Evolutionary conservation across 2,797 vertebrate species (phyloP), one percentile per base, ranked within the genome.

Genomic region (Taenioides sp.): DNA sequence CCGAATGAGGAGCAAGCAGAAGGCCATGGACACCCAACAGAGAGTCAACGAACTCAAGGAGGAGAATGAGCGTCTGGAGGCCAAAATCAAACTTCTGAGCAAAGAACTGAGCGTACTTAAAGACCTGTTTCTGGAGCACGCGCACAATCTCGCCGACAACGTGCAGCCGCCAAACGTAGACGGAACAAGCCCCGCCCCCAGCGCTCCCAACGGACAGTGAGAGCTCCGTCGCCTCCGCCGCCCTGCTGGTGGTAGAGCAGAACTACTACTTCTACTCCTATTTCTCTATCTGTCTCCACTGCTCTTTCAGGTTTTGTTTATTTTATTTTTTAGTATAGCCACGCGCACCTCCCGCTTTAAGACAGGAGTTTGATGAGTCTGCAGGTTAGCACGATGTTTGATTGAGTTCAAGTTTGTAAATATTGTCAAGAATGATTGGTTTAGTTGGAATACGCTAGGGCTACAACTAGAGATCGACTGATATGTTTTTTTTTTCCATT

Each of bases 41-140:
- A 93, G 96, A 2, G 98, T 98, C 76, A 97, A 98, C 84, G 97
- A 98, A 94, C 95, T 99, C 34, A 99, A 99, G 82, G 97, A 99
- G 88, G 98, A 99, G 92, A 99, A 99, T 17, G 97, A 99, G 90
- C 95, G 97, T 0, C 95, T 99, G 87, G 98, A 99, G 88, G 96
- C 98, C 77, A 99, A 99, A 91, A 99, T 99, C 86, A 98, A 98
- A 77, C 93, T 98, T 80, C 95, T 99, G 69, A 98, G 96, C 79
- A 99, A 99, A 90, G 97, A 99, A 86, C 92, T 99, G 85, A 97
- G 97, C 0, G 97, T 98, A 82, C 94, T 99, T 78, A 99, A 99
- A 92, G 97, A 99, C 92, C 94, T 99, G 78, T 99, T 99, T 91
- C 95, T 99, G 37, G 98, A 99, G 90, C 97, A 99, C 0, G 98